Evolutionary conservation across 2,888 invertebrate species (phyloP).

Genomic region (Octodonta nipae): DNA sequence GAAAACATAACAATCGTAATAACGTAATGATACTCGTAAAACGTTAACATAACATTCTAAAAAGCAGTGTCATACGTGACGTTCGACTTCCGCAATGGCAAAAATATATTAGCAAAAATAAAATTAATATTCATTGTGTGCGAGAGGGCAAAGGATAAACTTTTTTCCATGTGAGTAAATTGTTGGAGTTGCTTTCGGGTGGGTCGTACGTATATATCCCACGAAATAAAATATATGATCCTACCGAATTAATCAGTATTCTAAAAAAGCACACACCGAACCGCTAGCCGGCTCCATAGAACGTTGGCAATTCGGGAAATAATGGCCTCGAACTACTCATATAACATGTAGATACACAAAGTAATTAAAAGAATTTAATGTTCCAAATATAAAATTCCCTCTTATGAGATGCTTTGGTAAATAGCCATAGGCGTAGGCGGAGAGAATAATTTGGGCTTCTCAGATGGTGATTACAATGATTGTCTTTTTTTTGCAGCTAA

Average conservation of each 20-base stretch:
- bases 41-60: too few relatives aligned
- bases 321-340: slow-evolving; percentile 33
- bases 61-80: too few relatives aligned
- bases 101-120: slow-evolving; percentile 15
- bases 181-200: too few relatives aligned
- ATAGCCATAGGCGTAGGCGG: too few relatives aligned
- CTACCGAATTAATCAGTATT: slow-evolving; percentile 32
- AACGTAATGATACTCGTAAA: too few relatives aligned
- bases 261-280: slow-evolving; percentile 24
- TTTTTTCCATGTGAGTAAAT: slow-evolving; percentile 21
- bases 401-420: slow-evolving; percentile 15
- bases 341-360: slow-evolving; percentile 35
- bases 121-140: slow-evolving; percentile 26
- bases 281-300: slow-evolving; percentile 14
- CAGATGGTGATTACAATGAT: too few relatives aligned
- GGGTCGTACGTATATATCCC: slow-evolving; percentile 17
- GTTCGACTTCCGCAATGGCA: slow-evolving; percentile 2
- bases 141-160: slow-evolving; percentile 22
- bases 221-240: slow-evolving; percentile 30
- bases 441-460: too few relatives aligned
- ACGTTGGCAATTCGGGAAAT: slow-evolving; percentile 27
- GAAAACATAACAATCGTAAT: too few relatives aligned
- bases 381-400: slow-evolving; percentile 35
- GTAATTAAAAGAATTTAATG: slow-evolving; percentile 37
- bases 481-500: too few relatives aligned